Percentiles rank a stretch among this genome's conserved stretches.
Conservation (phyloP, 2,888 invertebrate species). For the Pachycephus smyrnensis region DNA sequence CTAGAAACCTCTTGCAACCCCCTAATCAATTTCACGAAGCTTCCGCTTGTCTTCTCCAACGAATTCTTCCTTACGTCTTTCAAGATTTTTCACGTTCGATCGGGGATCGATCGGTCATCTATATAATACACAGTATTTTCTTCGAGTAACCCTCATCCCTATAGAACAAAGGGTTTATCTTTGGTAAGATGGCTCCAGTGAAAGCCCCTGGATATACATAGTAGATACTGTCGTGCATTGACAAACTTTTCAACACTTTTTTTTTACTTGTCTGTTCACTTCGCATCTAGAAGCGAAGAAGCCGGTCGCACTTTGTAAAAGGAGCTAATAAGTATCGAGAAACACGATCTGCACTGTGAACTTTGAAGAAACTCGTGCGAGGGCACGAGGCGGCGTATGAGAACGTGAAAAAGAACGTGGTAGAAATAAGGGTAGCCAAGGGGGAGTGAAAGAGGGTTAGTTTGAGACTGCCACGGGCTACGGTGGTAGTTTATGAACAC, state of each 20-base stretch:
- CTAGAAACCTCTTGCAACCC: slow-evolving; percentile 42
- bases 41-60: not conserved
- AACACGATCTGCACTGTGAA: slow-evolving; percentile 60
- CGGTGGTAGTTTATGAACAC: slow-evolving; percentile 65
- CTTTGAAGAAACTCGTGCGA: slow-evolving; percentile 57
- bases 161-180: not conserved
- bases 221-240: not conserved
- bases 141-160: not conserved
- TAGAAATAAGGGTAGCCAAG: slow-evolving; percentile 8
- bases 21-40: slow-evolving; percentile 49
- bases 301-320: not conserved
- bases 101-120: not conserved
- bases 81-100: not conserved
- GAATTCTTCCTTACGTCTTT: not conserved
- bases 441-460: slow-evolving; percentile 28
- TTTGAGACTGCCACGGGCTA: slow-evolving; percentile 11
- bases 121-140: not conserved
- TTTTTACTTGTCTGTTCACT: not conserved
- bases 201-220: not conserved
- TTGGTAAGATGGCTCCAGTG: not conserved
- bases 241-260: slow-evolving; percentile 18
- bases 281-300: slow-evolving; percentile 27
- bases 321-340: slow-evolving; percentile 62
- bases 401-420: slow-evolving; percentile 22
- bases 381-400: slow-evolving; percentile 23